Base-by-base conservation (phyloP, 1,140 invertebrate species). In the Kradibia gibbosae region DNA sequence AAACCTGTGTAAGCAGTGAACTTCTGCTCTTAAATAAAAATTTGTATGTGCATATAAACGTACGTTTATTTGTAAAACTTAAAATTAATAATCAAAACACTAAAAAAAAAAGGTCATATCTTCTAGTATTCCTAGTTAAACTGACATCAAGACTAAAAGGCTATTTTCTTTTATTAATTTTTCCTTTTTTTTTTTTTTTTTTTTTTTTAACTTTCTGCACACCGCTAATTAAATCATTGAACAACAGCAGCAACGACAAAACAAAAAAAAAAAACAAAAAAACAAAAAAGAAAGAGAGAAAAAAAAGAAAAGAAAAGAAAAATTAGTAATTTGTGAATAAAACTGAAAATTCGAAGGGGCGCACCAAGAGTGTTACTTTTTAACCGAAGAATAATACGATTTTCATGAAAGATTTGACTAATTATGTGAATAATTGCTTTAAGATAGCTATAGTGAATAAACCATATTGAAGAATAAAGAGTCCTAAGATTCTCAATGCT, bases 1-100 rank as follows among this genome's bases (percentile, higher is more conserved):
- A n/a, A n/a, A n/a, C 83, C 83, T 76, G 78, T 83, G 80, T 78
- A 84, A 84, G 78, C 74, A 82, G 83, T 81, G 70, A 50, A 80
- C 82, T 84, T 73, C 81, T 72, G 80, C 74, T 84, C 80, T 83
- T 78, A 84, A 82, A 84, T 78, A 79, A 65, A 80, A 83, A 81
- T 83, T 78, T 82, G 83, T 78, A 73, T 78, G 48, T 76, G 77
- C 76, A 20, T 55, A 77, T 71, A 74, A 78, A 25, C 83, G 67
- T 76, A 82, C 22, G 20, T 45, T 34, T 45, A n/a, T 22, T 1
- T 34, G 22, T 42, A 70, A 17, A 42, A 48, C 4, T 57, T 8
- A 57, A 17, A 20, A 62, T 62, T 62, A 62, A 62, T 3, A 3
- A 28, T 57, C 10, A 57, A 62, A 62, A 62, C 8, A 62, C 5